phyloP scores from a whole-genome alignment of 2,797 vertebrate species.

The Hydrophis major region DNA sequence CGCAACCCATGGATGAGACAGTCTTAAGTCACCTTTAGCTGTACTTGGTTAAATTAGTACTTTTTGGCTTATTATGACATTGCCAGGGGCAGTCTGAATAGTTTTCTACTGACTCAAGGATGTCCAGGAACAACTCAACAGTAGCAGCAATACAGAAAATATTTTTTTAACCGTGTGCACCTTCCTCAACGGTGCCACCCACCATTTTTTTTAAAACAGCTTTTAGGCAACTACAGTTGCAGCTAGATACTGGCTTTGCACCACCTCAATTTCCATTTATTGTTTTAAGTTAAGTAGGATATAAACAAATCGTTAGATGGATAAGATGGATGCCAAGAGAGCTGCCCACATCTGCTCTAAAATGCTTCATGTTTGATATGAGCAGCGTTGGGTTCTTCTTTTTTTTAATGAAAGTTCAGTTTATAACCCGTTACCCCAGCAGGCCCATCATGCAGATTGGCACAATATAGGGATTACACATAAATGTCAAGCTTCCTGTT shows the following conservation, averaged over 20 bases:
- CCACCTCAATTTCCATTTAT: background rate
- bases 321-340: background rate
- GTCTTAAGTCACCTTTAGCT: background rate
- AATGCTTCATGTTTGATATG: background rate
- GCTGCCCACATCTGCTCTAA: background rate
- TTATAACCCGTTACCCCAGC: background rate
- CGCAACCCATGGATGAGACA: background rate
- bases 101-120: background rate
- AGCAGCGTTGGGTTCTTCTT: background rate
- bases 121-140: background rate
- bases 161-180: background rate
- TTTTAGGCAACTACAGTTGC: background rate
- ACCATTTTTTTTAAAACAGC: background rate
- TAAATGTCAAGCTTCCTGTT: background rate
- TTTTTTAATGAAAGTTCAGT: background rate
- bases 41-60: background rate
- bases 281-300: background rate
- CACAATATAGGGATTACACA: background rate
- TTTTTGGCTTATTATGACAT: background rate
- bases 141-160: background rate
- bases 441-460: background rate
- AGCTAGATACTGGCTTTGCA: background rate
- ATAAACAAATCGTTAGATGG: background rate
- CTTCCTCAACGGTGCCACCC: background rate
- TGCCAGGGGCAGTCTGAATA: background rate